Evolutionary conservation across 2,797 vertebrate genomes (phyloP).

Genomic region (Oryzias dopingdopingensis): DNA sequence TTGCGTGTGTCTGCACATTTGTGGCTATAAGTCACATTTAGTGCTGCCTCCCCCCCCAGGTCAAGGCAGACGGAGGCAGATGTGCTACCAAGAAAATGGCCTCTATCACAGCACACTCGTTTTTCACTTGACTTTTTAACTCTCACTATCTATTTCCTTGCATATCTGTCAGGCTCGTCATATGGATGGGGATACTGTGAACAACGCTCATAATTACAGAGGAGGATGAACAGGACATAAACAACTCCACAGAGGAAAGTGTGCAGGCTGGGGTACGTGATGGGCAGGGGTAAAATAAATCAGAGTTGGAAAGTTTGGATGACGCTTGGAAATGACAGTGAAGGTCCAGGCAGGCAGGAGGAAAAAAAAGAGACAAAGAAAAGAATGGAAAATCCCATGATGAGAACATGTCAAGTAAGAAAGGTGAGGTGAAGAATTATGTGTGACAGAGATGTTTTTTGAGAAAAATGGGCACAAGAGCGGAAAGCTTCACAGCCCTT

Average conservation of each 20-base stretch:
- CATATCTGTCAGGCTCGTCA: conserved; percentile 49
- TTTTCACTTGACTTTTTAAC: conserved; percentile 48
- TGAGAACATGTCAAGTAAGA: conserved; percentile 15
- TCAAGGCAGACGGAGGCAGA: conserved; percentile 66
- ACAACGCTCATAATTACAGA: conserved; percentile 61
- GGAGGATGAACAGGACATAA: conserved; percentile 50
- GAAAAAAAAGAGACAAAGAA: not conserved
- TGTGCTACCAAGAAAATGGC: conserved; percentile 58
- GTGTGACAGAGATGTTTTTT: conserved; percentile 16
- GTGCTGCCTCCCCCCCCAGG: conserved; percentile 42
- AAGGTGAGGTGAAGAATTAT: not conserved
- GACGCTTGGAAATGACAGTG: conserved; percentile 2
- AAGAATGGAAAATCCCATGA: conserved; percentile 4
- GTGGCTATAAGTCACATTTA: conserved; percentile 59
- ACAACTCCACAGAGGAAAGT: conserved; percentile 38
- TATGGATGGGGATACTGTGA: conserved; percentile 52
- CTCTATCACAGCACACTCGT: conserved; percentile 41
- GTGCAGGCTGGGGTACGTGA: conserved; percentile 15
- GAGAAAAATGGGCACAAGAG: conserved; percentile 14
- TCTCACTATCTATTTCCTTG: conserved; percentile 46
- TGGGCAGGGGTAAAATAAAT: conserved; percentile 14
- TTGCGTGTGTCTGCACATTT: conserved; percentile 37
- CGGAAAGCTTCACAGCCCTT: conserved; percentile 1
- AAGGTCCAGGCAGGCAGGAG: not conserved
- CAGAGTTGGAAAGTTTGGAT: conserved; percentile 14